phyloP scores from a whole-genome alignment of 1,140 invertebrate genomes.

The Berghia stephanieae region DNA sequence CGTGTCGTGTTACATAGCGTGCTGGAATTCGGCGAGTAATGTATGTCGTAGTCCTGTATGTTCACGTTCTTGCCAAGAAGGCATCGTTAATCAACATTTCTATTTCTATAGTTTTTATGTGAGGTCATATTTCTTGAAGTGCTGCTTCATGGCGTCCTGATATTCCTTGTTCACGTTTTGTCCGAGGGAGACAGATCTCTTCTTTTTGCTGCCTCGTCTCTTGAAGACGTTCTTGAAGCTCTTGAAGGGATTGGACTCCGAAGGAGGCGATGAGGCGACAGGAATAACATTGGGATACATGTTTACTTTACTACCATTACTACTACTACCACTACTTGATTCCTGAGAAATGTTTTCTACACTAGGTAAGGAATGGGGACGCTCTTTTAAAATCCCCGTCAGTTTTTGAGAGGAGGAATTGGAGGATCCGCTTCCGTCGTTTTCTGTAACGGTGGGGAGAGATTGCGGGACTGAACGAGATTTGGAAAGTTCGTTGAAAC shows the following conservation, averaged over 20 bases:
- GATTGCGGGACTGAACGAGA: conserved; percentile 26
- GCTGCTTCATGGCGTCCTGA: conserved; percentile 42
- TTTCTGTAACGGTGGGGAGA: conserved; percentile 26
- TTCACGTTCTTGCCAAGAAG: too few relatives aligned
- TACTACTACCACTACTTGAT: neutral
- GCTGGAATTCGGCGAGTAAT: too few relatives aligned
- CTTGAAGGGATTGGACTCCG: conserved; percentile 51
- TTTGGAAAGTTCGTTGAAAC: conserved; percentile 27
- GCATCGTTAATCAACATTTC: too few relatives aligned
- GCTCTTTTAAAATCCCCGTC: conserved; percentile 34
- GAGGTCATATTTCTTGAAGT: conserved; percentile 50
- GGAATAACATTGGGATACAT: neutral
- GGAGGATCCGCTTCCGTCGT: neutral
- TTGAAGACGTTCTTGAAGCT: conserved; percentile 49
- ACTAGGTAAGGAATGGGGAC: conserved; percentile 45
- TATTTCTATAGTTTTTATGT: too few relatives aligned
- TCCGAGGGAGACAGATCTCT: conserved; percentile 38
- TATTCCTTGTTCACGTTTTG: conserved; percentile 34
- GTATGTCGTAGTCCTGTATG: too few relatives aligned
- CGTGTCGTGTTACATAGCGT: too few relatives aligned
- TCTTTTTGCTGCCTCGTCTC: conserved; percentile 48
- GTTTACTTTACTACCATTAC: neutral
- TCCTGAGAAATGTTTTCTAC: conserved; percentile 38
- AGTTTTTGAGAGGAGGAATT: conserved; percentile 13
- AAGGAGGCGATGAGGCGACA: conserved; percentile 3